Base-by-base conservation (phyloP, 2,888 invertebrate species). In the Ochropacha duplaris region DNA sequence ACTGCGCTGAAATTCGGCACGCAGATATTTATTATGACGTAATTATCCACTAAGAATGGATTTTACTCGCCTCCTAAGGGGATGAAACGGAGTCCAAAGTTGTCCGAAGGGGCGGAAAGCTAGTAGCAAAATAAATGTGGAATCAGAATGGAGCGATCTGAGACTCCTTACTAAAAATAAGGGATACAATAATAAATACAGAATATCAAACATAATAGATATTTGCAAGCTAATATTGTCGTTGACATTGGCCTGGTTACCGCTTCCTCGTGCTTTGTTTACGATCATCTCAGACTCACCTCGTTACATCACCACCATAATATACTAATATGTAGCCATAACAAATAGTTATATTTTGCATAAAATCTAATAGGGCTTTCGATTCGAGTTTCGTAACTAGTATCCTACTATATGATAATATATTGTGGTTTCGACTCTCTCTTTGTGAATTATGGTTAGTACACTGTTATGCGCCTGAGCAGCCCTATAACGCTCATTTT, bases 221-320 rank as follows among this genome's bases (percentile, higher is more conserved):
- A 39, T 44, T 44, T 44, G 44, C 44, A 44, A 16, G 19, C 44
- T 2, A 44, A 44, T 44, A 44, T 44, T 44, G 44, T 19, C 44
- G 44, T 44, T 49, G 73, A 66, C 78, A 78, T 72, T 81, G 78
- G 76, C 79, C 78, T 60, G 61, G 63, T 71, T 44, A 9, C 56
- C 65, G 58, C 63, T 62, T 65, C 66, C 59, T 58, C 56, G 57
- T 69, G 59, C 58, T 68, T 61, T 59, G 65, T 66, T 62, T 61
- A 57, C 44, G 54, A 62, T 54, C 55, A 54, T 61, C n/a, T n/a
- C 36, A 51, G 4, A 60, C 78, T 84, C 81, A 79, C 83, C 81
- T 84, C 58, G 66, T 83, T 79, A 68, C 79, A 74, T 79, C 78
- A 78, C 61, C 69, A 63, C 73, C 68, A 72, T 69, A 64, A 64